Evolutionary conservation across 2,888 invertebrate genomes (phyloP).

Genomic region (Stenchaetothrips biformis): DNA sequence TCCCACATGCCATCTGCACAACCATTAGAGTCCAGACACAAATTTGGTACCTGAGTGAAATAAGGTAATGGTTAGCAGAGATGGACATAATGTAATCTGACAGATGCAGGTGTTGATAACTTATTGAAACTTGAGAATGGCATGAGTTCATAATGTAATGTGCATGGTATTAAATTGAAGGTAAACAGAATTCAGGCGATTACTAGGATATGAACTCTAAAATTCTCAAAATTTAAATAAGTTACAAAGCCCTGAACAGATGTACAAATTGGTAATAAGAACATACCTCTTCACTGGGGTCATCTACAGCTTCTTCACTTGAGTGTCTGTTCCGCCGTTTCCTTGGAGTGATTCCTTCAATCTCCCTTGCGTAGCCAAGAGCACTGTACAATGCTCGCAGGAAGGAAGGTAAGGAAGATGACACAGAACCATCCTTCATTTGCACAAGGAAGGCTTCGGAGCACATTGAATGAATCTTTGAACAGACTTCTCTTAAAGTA

Average conservation of each 20-base stretch:
- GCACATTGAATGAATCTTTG: not conserved
- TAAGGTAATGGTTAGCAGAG: not conserved
- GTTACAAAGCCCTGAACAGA: not conserved
- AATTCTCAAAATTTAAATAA: not conserved
- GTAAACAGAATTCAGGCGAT: not conserved
- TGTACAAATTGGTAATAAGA: not conserved
- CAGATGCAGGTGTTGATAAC: not conserved
- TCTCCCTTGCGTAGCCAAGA: not conserved
- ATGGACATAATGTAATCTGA: too few relatives aligned
- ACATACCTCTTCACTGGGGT: not conserved
- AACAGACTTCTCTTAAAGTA: not conserved
- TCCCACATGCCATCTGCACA: not conserved
- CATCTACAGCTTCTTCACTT: not conserved
- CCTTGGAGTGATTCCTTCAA: not conserved
- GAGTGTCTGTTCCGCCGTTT: not conserved
- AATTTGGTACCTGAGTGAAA: not conserved
- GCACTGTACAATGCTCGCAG: not conserved
- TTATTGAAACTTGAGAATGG: not conserved
- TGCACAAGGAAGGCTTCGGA: not conserved
- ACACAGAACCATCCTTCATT: not conserved
- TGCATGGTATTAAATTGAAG: not conserved
- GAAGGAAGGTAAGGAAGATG: not conserved
- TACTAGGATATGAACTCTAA: not conserved
- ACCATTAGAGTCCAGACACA: not conserved
- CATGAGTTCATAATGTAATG: not conserved